Base-by-base conservation (phyloP, 2,888 invertebrate species). In the Caenorhabditis parvicauda region DNA sequence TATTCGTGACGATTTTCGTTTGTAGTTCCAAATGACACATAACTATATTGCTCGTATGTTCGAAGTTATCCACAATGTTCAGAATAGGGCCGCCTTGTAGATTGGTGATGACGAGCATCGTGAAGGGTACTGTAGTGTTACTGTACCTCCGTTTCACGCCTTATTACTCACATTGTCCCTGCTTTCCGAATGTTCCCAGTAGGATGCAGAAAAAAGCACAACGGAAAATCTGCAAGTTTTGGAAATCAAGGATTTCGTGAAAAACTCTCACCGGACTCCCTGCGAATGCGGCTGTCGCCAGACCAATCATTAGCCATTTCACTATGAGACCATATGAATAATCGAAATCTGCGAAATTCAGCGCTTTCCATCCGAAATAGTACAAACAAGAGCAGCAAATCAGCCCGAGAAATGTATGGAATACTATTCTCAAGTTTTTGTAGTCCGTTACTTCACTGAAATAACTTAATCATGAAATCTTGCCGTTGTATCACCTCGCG, bases 321-420 rank as follows among this genome's bases (percentile, higher is more conserved):
- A 75, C 55, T 6, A 70, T 38, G 17, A 61, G 22, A 3, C 59
- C 56, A 42, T 54, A 65, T 7, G 54, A 32, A 4, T 54, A 45
- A 42, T 74, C 59, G 39, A 75, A 76, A 22, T 72, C 70, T 29
- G 68, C 75, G 37, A 78, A 78, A 45, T 78, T 77, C 35, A 78
- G 57, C n/a, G 70, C 61, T 17, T 72, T 63, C 76, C 77, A 77
- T 14, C 65, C 72, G 24, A 73, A 50, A 28, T 69, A 55, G 53
- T 78, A 77, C n/a, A 77, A 56, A 29, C 45, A 39, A 3, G 59
- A 37, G 12, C 71, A 69, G 24, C 77, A 44, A n/a, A 59, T 19
- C 12, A 75, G 51, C 6, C 77, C 77, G 21, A 76, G 45, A 0
- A 72, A 39, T 14, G 61, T 53, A 44, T 77, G 77, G 54, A 72